A percentile compares a stretch with the other conserved stretches of the same genome.
Evolutionary conservation across 1,140 invertebrate species (phyloP).

Genomic region (Ostrea denselamellosa): DNA sequence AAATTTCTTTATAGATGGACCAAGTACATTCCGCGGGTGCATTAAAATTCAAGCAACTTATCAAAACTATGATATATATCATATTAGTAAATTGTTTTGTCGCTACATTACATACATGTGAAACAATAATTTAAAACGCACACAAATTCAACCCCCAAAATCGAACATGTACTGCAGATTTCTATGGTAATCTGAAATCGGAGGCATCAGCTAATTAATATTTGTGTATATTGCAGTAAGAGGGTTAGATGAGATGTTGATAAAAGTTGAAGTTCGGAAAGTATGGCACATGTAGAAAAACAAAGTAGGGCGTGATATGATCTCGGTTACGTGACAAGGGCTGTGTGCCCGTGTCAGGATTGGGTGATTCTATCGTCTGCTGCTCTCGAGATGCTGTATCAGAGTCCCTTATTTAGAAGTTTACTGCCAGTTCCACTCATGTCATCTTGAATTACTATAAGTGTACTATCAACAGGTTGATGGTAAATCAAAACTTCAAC

Average conservation of each 20-base stretch:
- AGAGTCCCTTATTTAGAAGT: conserved; percentile 23
- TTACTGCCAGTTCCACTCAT: not conserved
- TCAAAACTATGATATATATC: too few relatives aligned
- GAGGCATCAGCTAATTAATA: conserved; percentile 21
- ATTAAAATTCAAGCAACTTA: too few relatives aligned
- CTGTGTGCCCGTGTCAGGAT: not conserved
- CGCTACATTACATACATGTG: too few relatives aligned
- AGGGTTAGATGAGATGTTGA: conserved; percentile 25
- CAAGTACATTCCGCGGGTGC: too few relatives aligned
- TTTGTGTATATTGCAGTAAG: conserved; percentile 5
- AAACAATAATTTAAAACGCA: too few relatives aligned
- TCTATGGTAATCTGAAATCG: not conserved
- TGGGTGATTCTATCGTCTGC: conserved; percentile 17
- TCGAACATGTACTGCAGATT: too few relatives aligned
- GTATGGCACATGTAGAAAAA: conserved; percentile 22
- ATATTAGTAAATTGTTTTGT: too few relatives aligned
- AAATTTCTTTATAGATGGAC: too few relatives aligned
- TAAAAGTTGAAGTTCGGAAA: not conserved
- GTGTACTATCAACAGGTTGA: not conserved
- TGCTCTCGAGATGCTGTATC: conserved; percentile 1
- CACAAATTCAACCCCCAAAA: too few relatives aligned
- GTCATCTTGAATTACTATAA: conserved; percentile 12
- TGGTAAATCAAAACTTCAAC: not conserved
- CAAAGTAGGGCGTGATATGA: conserved; percentile 6
- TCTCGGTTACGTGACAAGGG: conserved; percentile 9